Evolutionary conservation across 1,140 invertebrate species (phyloP).

Genomic region (Cotesia glomerata): DNA sequence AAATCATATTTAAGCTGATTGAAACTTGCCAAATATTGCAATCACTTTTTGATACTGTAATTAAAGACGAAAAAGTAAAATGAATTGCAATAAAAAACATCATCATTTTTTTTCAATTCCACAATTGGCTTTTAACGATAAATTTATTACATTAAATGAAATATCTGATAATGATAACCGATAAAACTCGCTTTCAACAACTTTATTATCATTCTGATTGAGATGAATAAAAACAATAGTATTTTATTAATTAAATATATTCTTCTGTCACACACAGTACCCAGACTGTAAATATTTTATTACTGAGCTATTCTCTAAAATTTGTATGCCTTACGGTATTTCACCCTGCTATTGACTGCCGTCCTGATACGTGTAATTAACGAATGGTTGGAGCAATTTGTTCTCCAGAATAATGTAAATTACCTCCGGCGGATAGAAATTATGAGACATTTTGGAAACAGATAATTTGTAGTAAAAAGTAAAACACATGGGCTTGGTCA

Average conservation of each 20-base stretch:
- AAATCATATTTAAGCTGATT: no score
- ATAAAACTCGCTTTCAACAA: no score
- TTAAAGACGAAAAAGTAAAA: no score
- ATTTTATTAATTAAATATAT: background rate
- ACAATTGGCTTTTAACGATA: no score
- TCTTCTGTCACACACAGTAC: background rate
- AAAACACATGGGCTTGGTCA: conserved; percentile 19
- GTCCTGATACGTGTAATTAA: background rate
- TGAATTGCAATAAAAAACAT: no score
- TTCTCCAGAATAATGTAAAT: conserved; percentile 23
- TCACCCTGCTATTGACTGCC: background rate
- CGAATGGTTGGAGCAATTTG: background rate
- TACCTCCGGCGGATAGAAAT: conserved; percentile 30
- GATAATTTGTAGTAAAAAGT: conserved; percentile 23
- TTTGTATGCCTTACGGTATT: background rate
- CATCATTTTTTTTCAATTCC: no score
- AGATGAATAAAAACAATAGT: no score
- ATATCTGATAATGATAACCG: no score
- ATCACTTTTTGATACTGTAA: no score
- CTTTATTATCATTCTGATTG: no score
- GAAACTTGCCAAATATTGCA: no score
- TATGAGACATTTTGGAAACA: conserved; percentile 41
- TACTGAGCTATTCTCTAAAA: background rate
- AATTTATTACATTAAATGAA: no score
- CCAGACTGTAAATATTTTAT: background rate